Percentiles rank a stretch among this genome's conserved stretches.
These are phyloP conservation scores for Aporrectodea caliginosa DNA, from an alignment of 1,140 invertebrate species.

Conservation along the genomic window DNA sequence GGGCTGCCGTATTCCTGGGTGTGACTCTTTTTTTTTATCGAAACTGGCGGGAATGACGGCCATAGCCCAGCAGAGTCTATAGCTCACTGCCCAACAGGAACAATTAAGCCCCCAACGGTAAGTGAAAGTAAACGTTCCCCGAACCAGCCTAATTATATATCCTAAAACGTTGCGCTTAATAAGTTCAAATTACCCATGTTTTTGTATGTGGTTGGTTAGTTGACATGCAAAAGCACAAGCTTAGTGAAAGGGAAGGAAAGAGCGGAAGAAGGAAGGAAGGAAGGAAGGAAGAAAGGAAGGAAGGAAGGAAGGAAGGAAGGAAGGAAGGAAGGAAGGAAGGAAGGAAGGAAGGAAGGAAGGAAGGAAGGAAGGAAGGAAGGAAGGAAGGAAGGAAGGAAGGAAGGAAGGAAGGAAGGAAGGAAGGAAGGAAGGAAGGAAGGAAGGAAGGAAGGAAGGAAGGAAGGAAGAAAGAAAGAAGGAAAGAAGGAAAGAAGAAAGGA, in stretches of 20 bases:
- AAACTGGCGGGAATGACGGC: too few relatives aligned
- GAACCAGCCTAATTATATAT: background rate
- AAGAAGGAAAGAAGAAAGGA: background rate
- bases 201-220: too few relatives aligned
- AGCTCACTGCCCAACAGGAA: too few relatives aligned
- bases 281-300: background rate
- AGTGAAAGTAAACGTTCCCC: too few relatives aligned
- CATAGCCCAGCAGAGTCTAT: too few relatives aligned
- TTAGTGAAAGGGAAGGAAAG: background rate
- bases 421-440: background rate
- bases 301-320: background rate
- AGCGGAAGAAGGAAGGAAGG: background rate
- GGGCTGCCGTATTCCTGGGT: too few relatives aligned
- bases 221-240: background rate
- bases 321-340: background rate
- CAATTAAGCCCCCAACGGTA: too few relatives aligned
- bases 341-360: background rate
- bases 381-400: background rate
- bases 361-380: background rate
- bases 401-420: background rate
- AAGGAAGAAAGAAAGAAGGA: background rate
- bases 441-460: background rate
- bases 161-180: background rate
- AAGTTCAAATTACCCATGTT: background rate
- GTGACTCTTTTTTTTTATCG: too few relatives aligned